Conservation (phyloP, 2,888 invertebrate genomes). For the Rotaria magnacalcarata region DNA sequence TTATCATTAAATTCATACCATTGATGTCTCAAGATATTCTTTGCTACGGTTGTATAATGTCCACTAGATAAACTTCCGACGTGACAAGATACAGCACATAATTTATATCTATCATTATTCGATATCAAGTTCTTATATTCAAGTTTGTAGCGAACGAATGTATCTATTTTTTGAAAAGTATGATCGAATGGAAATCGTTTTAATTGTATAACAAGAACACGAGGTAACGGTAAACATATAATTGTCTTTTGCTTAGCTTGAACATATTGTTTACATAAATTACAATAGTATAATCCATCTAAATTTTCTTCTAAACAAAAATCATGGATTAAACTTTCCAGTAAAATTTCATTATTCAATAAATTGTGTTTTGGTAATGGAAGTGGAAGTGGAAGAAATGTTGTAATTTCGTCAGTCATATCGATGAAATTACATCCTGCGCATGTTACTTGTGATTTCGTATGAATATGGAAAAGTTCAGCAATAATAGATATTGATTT, state of each 20-base stretch:
- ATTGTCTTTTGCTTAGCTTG: not conserved
- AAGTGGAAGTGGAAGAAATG: constrained; percentile 34
- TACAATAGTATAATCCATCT: not conserved
- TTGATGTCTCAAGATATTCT: not conserved
- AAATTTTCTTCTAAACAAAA: not conserved
- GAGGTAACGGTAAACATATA: constrained; percentile 37
- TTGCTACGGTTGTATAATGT: constrained; percentile 35
- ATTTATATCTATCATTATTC: not conserved
- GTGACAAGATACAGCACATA: constrained; percentile 46
- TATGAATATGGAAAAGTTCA: not conserved
- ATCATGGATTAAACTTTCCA: not conserved
- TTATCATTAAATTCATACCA: not conserved
- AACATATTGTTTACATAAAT: not conserved
- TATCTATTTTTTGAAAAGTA: constrained; percentile 39
- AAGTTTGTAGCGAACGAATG: constrained; percentile 34
- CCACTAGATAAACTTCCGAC: constrained; percentile 42
- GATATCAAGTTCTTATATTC: not conserved
- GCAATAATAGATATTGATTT: not conserved
- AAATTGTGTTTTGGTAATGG: not conserved
- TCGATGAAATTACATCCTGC: not conserved
- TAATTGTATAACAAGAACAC: constrained; percentile 46
- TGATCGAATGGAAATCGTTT: constrained; percentile 43
- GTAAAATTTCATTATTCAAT: too few relatives aligned
- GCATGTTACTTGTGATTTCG: not conserved
- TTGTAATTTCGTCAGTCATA: not conserved